Base-by-base conservation (phyloP, 2,113 vertebrate genomes). In the Siphamia tubifer region DNA sequence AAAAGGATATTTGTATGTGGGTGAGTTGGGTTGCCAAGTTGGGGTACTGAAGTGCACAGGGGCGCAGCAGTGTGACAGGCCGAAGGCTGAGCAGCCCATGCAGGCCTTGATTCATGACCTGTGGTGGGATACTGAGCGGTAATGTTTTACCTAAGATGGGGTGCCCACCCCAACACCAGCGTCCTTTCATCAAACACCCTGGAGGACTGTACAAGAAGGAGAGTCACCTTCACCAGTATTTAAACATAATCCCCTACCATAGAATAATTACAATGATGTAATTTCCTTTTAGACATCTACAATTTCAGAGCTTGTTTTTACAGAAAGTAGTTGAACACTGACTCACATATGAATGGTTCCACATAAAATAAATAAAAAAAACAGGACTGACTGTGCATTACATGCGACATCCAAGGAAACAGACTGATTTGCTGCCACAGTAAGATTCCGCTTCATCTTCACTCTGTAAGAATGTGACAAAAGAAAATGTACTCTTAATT, bases 1-100 rank as follows among this genome's bases (percentile, higher is more conserved):
- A 35, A 76, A 90, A 96, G 93, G 95, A 96, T 96, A 96, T 93
- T 68, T 90, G 89, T 72, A 94, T 83, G 13, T 76, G 77, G 21
- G 89, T 82, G 49, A 96, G 86, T 13, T 54, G 74, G 43, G 81
- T 81, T 53, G 74, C 34, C 54, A 92, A 76, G 84, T 90, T 92
- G 47, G 93, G 91, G 53, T 90, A 93, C 64, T 82, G 80, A 49
- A 85, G 77, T 45, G 89, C 78, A 80, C 92, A 94, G 4, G 94
- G 94, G 16, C 90, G 91, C 31, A 95, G 80, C 6, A 93, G 81
- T 2, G 83, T 88, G 5, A 92, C 85, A 10, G 90, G 72, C 38
- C 83, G 85, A 30, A 94, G 42, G 10, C 69, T 89, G 58, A 95
- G 82, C 44, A 91, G 89, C 36, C 93, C 93, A 3, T 81, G 77